Base-by-base conservation (phyloP, 2,888 invertebrate genomes). In the Danaus chrysippus region DNA sequence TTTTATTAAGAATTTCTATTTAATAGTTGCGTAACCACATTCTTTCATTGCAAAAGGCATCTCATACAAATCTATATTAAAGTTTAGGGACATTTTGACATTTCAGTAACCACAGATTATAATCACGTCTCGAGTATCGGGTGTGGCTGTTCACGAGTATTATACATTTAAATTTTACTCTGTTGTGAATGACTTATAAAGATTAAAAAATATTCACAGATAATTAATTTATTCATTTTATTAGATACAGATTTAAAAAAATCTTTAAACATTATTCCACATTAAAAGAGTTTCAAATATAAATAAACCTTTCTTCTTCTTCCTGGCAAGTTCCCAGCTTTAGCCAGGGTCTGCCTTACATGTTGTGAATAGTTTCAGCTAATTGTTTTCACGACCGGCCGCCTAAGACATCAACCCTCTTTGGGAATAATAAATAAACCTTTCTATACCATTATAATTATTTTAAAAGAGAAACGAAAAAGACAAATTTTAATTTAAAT, bases 31-130 rank as follows among this genome's bases (percentile, higher is more conserved):
- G 17, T 10, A 15, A 49, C 2, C 2, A 11, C 49, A 43, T 23
- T 42, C 12, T 53, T 55, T 34, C 1, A 46, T 57, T 60, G 19
- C 63, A 57, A 57, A 63, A 60, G 56, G 17, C 13, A 56, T 49
- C 57, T 57, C 58, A 46, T 43, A 49, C 49, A 42, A 59, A 62
- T 62, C 42, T 59, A 34, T 17, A 49, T 53, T 43, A 66, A 56
- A 67, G 62, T 62, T 58, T 60, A 64, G 58, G 63, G 58, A 42
- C 56, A 64, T 67, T 67, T 62, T 64, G 64, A 67, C 62, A 67
- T 67, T 67, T 60, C 49, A 34, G 23, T 15, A 58, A 58, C 66
- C 64, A 58, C 64, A 55, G 61, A 64, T 58, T 56, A 57, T 54
- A 58, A 64, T 62, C 58, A 62, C 60, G 64, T 44, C 55, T 59